Evolutionary conservation across 2,888 invertebrate species (phyloP).

Genomic region (Listrodromus nycthemerus): DNA sequence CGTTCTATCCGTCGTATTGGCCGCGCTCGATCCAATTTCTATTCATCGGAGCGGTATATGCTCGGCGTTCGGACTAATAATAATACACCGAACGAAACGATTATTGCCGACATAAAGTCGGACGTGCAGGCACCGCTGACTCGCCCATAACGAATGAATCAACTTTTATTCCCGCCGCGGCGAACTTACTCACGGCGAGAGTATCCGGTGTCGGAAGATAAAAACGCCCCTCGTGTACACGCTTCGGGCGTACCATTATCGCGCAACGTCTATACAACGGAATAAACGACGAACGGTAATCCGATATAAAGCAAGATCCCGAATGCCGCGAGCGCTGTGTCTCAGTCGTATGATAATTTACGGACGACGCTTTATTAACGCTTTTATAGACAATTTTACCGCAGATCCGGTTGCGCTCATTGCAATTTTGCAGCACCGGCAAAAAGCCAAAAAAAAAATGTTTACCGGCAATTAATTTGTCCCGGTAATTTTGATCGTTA

Average conservation of each 20-base stretch:
- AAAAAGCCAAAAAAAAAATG: background rate
- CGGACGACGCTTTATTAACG: conserved; percentile 21
- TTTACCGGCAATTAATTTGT: background rate
- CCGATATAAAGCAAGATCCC: conserved; percentile 39
- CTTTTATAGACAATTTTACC: conserved; percentile 4
- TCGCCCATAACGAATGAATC: conserved; percentile 65
- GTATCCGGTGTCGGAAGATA: conserved; percentile 66
- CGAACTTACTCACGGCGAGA: conserved; percentile 58
- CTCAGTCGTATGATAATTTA: conserved; percentile 43
- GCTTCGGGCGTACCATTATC: conserved; percentile 49
- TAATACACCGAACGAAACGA: conserved; percentile 64
- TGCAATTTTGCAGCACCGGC: background rate
- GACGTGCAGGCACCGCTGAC: conserved; percentile 57
- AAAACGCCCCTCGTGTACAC: conserved; percentile 64
- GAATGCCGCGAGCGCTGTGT: conserved; percentile 28
- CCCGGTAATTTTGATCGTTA: background rate
- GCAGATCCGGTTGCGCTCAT: background rate
- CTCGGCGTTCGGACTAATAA: conserved; percentile 60
- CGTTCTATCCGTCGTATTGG: background rate
- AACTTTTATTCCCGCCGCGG: conserved; percentile 65
- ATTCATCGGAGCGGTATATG: conserved; percentile 50
- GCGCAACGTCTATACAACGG: conserved; percentile 49
- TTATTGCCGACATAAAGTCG: conserved; percentile 65
- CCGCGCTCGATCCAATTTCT: conserved; percentile 58
- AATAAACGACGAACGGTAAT: conserved; percentile 51